phyloP scores from a whole-genome alignment of 2,113 vertebrate genomes.

The Syrmaticus mikado region DNA sequence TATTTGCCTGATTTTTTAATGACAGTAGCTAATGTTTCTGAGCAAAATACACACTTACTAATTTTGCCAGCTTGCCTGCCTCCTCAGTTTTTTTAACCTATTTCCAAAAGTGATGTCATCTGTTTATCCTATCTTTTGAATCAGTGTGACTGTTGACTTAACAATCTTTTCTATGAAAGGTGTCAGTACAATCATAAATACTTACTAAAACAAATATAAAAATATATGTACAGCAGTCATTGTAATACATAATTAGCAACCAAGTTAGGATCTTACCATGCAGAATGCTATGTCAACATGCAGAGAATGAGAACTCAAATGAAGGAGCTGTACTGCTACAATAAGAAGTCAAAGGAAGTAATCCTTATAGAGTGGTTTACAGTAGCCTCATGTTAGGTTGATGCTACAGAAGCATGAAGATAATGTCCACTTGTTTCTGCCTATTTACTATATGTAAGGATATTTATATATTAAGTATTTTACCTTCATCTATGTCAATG shows the following conservation, averaged over 20 bases:
- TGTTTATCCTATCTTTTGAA: background rate
- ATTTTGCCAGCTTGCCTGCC: background rate
- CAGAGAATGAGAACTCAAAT: background rate
- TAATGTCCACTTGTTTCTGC: background rate
- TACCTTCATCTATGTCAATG: background rate
- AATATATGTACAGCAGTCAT: background rate
- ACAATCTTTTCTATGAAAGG: background rate
- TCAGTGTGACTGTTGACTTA: background rate
- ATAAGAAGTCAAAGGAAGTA: background rate
- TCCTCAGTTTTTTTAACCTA: background rate
- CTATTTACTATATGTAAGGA: rapidly evolving
- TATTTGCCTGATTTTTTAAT: background rate
- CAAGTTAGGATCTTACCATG: background rate
- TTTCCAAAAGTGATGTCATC: background rate
- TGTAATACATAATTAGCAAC: background rate
- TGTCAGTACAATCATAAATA: background rate
- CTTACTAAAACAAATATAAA: background rate
- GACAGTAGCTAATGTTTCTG: background rate
- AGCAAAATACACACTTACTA: background rate
- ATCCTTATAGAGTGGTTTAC: background rate
- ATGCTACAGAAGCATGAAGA: background rate
- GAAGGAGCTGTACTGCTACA: background rate
- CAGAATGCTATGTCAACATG: background rate
- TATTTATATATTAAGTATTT: background rate
- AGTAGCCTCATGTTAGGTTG: background rate